Conservation (phyloP, 2,797 vertebrate species). For the Semaprochilodus insignis region DNA sequence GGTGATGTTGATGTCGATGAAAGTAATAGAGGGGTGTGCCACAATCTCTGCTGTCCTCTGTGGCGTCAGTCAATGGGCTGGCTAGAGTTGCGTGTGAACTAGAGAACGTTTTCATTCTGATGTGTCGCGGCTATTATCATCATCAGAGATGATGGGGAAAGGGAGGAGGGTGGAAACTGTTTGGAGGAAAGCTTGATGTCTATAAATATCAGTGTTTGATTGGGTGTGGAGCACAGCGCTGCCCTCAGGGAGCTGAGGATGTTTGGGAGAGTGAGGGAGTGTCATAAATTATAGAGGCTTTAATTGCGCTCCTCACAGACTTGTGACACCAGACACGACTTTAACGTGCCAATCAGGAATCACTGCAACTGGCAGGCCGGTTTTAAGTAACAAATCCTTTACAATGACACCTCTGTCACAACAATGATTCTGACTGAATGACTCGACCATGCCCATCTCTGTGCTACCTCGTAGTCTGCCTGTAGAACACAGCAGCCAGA, state of each 20-base stretch:
- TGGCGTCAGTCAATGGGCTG: slow-evolving; percentile 2
- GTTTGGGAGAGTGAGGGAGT: slow-evolving; percentile 35
- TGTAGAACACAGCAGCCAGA: neutral
- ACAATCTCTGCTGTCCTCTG: neutral
- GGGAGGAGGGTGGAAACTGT: slow-evolving; percentile 39
- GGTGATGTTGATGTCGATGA: neutral
- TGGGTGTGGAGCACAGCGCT: slow-evolving; percentile 46
- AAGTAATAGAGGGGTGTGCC: slow-evolving; percentile 14
- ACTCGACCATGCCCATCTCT: neutral
- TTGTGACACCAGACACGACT: slow-evolving; percentile 3
- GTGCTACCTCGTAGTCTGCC: neutral
- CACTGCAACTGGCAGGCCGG: neutral
- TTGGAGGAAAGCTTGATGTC: slow-evolving; percentile 42
- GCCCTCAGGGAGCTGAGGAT: slow-evolving; percentile 34
- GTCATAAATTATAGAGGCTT: slow-evolving; percentile 32
- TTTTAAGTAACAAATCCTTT: neutral
- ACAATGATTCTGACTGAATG: neutral
- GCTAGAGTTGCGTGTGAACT: slow-evolving; percentile 48
- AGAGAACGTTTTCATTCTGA: slow-evolving; percentile 29
- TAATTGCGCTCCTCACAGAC: slow-evolving; percentile 17
- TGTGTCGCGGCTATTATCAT: slow-evolving; percentile 55
- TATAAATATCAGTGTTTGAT: slow-evolving; percentile 50
- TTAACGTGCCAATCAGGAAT: slow-evolving; percentile 12
- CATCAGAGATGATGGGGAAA: slow-evolving; percentile 69
- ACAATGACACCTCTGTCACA: neutral